A percentile compares a stretch with the other conserved stretches of the same genome.
Evolutionary conservation across 2,888 invertebrate species (phyloP).

Genomic region (Drosophila anomalata): DNA sequence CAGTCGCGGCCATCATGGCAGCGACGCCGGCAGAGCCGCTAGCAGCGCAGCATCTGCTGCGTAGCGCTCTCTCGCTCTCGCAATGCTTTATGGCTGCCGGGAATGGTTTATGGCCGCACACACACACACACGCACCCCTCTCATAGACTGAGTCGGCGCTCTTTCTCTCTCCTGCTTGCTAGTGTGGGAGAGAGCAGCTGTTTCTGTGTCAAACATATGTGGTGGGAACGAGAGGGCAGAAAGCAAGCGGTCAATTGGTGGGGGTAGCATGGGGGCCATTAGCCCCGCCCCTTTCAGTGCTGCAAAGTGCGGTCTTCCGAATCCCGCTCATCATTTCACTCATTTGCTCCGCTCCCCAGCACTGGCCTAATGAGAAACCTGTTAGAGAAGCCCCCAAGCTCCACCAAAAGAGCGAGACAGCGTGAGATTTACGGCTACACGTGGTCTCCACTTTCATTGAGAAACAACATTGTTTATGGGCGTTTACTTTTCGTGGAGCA

Average conservation of each 20-base stretch:
- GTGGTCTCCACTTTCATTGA: constrained; percentile 73
- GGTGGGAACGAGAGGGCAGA: constrained; percentile 54
- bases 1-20: constrained; percentile 70
- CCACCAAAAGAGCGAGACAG: constrained; percentile 53
- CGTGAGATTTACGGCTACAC: constrained; percentile 73
- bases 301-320: constrained; percentile 46
- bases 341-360: constrained; percentile 43
- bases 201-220: constrained; percentile 75
- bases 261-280: constrained; percentile 54
- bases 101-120: constrained; percentile 83
- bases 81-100: constrained; percentile 84
- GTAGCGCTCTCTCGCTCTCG: constrained; percentile 63
- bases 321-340: constrained; percentile 28
- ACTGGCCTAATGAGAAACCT: constrained; percentile 78
- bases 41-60: constrained; percentile 46
- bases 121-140: constrained; percentile 25
- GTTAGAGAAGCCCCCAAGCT: constrained; percentile 63
- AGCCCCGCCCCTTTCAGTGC: constrained; percentile 80
- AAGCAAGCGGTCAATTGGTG: constrained; percentile 16
- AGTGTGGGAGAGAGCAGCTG: constrained; percentile 70
- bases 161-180: constrained; percentile 57
- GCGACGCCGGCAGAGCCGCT: constrained; percentile 49
- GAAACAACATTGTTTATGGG: constrained; percentile 83
- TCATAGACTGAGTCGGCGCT: constrained; percentile 32
- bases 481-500: constrained; percentile 79